Conservation (phyloP, 1,140 invertebrate species). For the Drosophila mayri region DNA sequence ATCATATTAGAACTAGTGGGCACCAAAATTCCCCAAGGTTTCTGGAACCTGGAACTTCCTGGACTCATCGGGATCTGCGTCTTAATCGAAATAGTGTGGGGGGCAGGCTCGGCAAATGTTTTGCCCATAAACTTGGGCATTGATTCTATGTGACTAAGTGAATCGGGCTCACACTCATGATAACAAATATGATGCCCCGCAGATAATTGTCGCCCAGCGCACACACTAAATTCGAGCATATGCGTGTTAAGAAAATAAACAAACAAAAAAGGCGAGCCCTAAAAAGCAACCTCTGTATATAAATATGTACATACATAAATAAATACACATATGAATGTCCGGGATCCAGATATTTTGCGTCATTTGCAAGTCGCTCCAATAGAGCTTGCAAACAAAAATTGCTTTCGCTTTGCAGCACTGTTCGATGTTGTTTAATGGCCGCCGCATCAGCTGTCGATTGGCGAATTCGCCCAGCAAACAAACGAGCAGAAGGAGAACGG, state of each 20-base stretch:
- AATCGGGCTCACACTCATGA: constrained; percentile 7
- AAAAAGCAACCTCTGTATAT: background rate
- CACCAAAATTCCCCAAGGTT: background rate
- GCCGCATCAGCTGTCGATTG: constrained; percentile 48
- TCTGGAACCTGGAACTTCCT: background rate
- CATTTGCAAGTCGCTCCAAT: constrained; percentile 1
- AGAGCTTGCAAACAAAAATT: constrained; percentile 21
- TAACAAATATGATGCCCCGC: constrained; percentile 26
- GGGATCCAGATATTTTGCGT: constrained; percentile 1
- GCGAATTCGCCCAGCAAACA: constrained; percentile 31
- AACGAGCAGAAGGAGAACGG: constrained; percentile 1
- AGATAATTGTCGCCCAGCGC: constrained; percentile 29
- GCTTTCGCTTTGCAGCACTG: constrained; percentile 23
- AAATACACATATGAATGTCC: background rate
- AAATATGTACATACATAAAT: background rate
- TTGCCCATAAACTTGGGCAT: background rate
- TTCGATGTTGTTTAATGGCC: constrained; percentile 29
- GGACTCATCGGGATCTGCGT: constrained; percentile 1
- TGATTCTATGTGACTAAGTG: constrained; percentile 19
- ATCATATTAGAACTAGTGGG: background rate
- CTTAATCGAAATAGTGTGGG: background rate
- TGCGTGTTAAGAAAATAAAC: constrained; percentile 28
- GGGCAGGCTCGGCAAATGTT: background rate
- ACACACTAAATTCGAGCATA: constrained; percentile 18
- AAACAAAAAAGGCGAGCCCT: constrained; percentile 14